phyloP scores from a whole-genome alignment of 2,113 vertebrate species.

The Pithys albifrons region DNA sequence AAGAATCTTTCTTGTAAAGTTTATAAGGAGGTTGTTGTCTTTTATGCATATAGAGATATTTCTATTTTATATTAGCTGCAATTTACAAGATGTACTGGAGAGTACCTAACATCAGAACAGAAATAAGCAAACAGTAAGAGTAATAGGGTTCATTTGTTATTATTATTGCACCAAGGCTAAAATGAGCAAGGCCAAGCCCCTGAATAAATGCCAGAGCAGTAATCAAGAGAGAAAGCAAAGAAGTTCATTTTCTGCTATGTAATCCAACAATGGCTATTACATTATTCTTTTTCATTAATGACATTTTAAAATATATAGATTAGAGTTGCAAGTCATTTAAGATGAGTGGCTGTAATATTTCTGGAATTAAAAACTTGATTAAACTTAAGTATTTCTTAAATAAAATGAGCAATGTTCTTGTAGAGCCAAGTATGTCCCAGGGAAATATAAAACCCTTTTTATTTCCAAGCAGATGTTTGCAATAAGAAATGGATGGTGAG shows the following conservation, averaged over 20 bases:
- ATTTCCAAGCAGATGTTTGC: constrained; percentile 83
- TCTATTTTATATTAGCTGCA: constrained; percentile 27
- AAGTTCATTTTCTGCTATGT: constrained; percentile 42
- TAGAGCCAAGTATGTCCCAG: constrained; percentile 75
- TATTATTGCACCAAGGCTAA: constrained; percentile 49
- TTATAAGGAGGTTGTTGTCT: constrained; percentile 72
- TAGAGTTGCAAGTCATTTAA: constrained; percentile 60
- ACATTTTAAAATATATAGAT: constrained; percentile 51
- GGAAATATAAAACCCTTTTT: constrained; percentile 78
- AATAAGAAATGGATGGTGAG: constrained; percentile 81
- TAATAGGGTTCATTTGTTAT: constrained; percentile 55
- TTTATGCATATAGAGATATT: constrained; percentile 46
- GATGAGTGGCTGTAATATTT: constrained; percentile 70
- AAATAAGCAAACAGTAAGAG: constrained; percentile 61
- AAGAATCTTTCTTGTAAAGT: constrained; percentile 74
- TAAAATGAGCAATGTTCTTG: constrained; percentile 69
- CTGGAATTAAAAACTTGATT: constrained; percentile 78
- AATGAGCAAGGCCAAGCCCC: constrained; percentile 47
- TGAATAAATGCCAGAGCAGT: constrained; percentile 53
- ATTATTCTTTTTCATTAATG: constrained; percentile 64
- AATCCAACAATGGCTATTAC: constrained; percentile 55
- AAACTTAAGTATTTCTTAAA: constrained; percentile 76
- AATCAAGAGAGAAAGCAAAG: constrained; percentile 51
- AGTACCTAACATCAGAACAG: constrained; percentile 34
- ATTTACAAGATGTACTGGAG: constrained; percentile 66